Conservation (phyloP, 2,888 invertebrate genomes). For the Patella ulyssiponensis region DNA sequence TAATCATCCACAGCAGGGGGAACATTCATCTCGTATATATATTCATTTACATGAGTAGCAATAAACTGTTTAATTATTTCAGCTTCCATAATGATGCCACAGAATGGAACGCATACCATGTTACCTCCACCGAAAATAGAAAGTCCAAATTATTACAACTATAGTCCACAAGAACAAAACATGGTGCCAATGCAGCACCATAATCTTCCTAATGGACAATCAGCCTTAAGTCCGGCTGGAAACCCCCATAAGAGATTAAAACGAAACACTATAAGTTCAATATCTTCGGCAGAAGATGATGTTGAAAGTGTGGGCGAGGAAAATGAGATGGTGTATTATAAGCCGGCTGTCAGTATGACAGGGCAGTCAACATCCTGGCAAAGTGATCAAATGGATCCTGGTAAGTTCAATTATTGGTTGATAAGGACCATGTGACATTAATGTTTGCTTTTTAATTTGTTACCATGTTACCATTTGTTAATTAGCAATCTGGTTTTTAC, state of each 20-base stretch:
- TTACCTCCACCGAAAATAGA: slow-evolving; percentile 85
- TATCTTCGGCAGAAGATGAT: slow-evolving; percentile 76
- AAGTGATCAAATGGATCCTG: slow-evolving; percentile 71
- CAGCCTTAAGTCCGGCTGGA: slow-evolving; percentile 72
- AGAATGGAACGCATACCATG: slow-evolving; percentile 75
- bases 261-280: slow-evolving; percentile 69
- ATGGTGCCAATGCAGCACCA: slow-evolving; percentile 55
- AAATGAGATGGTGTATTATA: slow-evolving; percentile 73
- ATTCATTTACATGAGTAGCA: no score
- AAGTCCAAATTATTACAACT: slow-evolving; percentile 85
- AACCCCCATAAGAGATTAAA: slow-evolving; percentile 74
- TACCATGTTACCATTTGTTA: no score
- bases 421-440: background rate
- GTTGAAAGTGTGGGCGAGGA: slow-evolving; percentile 73
- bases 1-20: no score
- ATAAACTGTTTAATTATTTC: background rate
- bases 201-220: slow-evolving; percentile 60
- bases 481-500: no score
- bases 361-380: slow-evolving; percentile 73
- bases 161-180: slow-evolving; percentile 77
- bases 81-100: slow-evolving; percentile 92
- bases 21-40: no score
- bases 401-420: slow-evolving; percentile 36
- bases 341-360: slow-evolving; percentile 74
- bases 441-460: no score